phyloP scores from a whole-genome alignment of 2,113 vertebrate genomes.

The Microcebus lehilahytsara region DNA sequence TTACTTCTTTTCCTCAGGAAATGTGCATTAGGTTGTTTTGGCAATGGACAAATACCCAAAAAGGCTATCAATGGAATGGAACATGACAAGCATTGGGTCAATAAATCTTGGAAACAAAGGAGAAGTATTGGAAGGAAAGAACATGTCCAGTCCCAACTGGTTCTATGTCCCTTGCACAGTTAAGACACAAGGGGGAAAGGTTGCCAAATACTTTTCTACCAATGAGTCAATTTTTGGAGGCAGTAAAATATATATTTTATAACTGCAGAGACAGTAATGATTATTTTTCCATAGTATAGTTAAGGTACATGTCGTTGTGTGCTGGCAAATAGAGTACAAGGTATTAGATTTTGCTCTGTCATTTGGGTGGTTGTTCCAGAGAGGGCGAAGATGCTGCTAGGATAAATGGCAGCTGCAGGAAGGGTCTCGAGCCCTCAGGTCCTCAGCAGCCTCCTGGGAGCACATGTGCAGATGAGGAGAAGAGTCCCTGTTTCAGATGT shows the following conservation, averaged over 20 bases:
- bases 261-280: background rate
- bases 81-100: background rate
- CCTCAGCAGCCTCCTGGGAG: background rate
- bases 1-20: background rate
- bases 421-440: fast-evolving
- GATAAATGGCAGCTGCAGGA: background rate
- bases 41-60: background rate
- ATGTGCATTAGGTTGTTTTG: background rate
- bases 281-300: background rate
- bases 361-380: fast-evolving
- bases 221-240: background rate
- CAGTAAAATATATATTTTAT: background rate
- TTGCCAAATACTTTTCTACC: background rate
- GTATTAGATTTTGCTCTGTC: background rate
- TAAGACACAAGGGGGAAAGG: background rate
- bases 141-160: background rate
- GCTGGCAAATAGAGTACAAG: fast-evolving
- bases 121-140: background rate
- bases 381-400: background rate
- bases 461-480: background rate
- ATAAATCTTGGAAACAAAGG: background rate
- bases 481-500: background rate
- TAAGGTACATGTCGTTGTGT: background rate
- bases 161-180: background rate
- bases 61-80: background rate